These are phyloP conservation scores for Drosophila orena DNA, from an alignment of 1,140 invertebrate genomes.

Conservation along the genomic window DNA sequence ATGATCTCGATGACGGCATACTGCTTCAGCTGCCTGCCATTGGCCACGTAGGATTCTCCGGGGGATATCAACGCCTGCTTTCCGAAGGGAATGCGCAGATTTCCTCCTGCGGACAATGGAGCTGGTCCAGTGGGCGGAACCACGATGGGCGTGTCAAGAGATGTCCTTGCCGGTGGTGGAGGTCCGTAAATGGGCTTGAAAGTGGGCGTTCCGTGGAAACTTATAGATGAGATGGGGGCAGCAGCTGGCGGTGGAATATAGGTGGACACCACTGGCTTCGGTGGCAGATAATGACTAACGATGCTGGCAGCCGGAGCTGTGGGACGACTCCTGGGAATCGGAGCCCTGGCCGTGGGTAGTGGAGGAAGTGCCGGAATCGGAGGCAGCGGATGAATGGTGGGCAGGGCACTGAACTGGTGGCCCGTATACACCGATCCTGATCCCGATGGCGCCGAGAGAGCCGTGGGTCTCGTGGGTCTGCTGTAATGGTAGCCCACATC, in stretches of 20 bases:
- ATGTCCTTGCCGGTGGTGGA: constrained; percentile 9
- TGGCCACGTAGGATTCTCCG: constrained; percentile 66
- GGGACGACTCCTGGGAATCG: constrained; percentile 47
- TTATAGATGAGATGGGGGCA: constrained; percentile 49
- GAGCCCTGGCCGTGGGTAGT: constrained; percentile 54
- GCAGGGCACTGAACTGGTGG: constrained; percentile 66
- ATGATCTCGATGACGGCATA: constrained; percentile 81
- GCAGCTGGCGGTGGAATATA: constrained; percentile 29
- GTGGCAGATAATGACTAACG: constrained; percentile 38
- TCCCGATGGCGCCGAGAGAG: constrained; percentile 18
- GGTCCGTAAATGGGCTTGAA: constrained; percentile 32
- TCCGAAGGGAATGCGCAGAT: constrained; percentile 69
- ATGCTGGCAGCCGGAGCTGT: constrained; percentile 28
- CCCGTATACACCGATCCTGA: constrained; percentile 40
- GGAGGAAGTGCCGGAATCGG: constrained; percentile 67
- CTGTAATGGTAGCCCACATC: constrained; percentile 71
- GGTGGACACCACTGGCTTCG: constrained; percentile 8
- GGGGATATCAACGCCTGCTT: constrained; percentile 65
- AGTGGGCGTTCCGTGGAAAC: constrained; percentile 48
- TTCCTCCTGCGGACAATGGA: constrained; percentile 30
- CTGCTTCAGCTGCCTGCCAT: constrained; percentile 80
- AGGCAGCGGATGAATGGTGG: constrained; percentile 71
- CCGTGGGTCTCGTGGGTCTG: constrained; percentile 53
- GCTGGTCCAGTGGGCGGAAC: constrained; percentile 24
- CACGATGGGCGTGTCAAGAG: constrained; percentile 28